Conservation (phyloP, 2,888 invertebrate species). For the Gymnosoma rotundatum region DNA sequence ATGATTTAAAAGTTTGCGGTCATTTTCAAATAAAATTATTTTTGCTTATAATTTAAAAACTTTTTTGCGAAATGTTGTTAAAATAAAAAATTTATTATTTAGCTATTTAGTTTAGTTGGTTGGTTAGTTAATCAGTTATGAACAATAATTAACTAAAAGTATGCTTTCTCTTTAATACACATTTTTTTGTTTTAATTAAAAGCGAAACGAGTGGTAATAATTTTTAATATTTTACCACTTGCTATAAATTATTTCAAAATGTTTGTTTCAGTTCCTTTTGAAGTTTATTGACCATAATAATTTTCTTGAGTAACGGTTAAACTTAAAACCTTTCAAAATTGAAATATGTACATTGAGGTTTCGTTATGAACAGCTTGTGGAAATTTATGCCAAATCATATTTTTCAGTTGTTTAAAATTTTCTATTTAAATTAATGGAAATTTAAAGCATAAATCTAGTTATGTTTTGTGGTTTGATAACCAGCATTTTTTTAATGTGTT, state of each 20-base stretch:
- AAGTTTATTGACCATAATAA: conserved; percentile 39
- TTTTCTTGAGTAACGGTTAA: conserved; percentile 29
- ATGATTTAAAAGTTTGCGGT: too few species aligned
- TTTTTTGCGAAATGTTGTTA: too few species aligned
- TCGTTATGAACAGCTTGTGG: not conserved
- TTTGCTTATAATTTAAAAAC: too few species aligned
- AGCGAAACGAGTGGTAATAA: conserved; percentile 24
- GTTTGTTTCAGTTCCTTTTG: not conserved
- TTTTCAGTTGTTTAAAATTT: conserved; percentile 3
- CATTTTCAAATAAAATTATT: too few species aligned
- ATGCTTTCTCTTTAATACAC: conserved; percentile 55
- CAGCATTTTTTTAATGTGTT: not conserved
- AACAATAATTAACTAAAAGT: conserved; percentile 17
- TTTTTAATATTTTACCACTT: conserved; percentile 1
- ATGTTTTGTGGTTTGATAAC: conserved; percentile 16
- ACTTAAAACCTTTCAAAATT: not conserved
- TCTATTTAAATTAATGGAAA: conserved; percentile 33
- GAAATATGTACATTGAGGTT: not conserved
- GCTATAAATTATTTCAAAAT: not conserved
- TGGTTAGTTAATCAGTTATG: conserved; percentile 5
- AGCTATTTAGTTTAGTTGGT: conserved; percentile 12
- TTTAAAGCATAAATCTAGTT: conserved; percentile 27
- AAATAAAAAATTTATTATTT: not conserved
- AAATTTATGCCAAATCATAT: conserved; percentile 48
- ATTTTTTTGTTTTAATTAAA: conserved; percentile 5